These are phyloP conservation scores for Ceraclea dissimilis DNA, from an alignment of 2,888 invertebrate genomes.

Conservation along the genomic window DNA sequence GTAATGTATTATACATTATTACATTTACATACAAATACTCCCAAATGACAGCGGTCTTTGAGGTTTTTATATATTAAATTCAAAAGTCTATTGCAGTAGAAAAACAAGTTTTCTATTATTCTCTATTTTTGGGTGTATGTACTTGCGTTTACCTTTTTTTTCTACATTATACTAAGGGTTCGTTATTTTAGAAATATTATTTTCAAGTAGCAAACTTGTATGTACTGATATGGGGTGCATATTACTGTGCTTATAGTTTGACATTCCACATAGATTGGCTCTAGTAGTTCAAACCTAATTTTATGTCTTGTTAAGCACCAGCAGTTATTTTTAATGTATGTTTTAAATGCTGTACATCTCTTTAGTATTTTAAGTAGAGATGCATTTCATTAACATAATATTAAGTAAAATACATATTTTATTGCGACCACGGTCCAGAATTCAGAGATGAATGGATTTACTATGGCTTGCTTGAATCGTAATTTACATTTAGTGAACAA, in stretches of 20 bases:
- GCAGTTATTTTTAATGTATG: conserved; percentile 12
- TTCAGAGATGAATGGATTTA: conserved; percentile 6
- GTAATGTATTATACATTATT: neutral
- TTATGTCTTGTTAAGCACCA: conserved; percentile 25
- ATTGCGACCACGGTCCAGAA: neutral
- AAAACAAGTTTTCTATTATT: conserved; percentile 23
- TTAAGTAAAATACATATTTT: conserved; percentile 1
- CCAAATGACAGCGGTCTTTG: conserved; percentile 15
- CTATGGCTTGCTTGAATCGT: conserved; percentile 6
- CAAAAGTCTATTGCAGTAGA: conserved; percentile 21
- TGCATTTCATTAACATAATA: neutral
- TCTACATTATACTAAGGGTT: conserved; percentile 2
- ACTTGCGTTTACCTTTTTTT: conserved; percentile 1
- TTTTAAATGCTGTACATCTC: conserved; percentile 3
- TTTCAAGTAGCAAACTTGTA: neutral
- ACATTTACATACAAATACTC: conserved; percentile 13
- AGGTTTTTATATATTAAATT: conserved; percentile 17
- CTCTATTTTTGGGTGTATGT: conserved; percentile 2
- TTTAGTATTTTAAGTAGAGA: neutral
- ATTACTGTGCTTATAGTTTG: too few relatives aligned
- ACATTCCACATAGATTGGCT: conserved; percentile 3
- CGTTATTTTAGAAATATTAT: neutral
- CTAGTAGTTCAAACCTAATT: conserved; percentile 22
- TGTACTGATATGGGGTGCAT: neutral
- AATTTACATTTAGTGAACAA: conserved; percentile 1